Conservation (phyloP, 1,140 invertebrate genomes). For the Magallana angulata region DNA sequence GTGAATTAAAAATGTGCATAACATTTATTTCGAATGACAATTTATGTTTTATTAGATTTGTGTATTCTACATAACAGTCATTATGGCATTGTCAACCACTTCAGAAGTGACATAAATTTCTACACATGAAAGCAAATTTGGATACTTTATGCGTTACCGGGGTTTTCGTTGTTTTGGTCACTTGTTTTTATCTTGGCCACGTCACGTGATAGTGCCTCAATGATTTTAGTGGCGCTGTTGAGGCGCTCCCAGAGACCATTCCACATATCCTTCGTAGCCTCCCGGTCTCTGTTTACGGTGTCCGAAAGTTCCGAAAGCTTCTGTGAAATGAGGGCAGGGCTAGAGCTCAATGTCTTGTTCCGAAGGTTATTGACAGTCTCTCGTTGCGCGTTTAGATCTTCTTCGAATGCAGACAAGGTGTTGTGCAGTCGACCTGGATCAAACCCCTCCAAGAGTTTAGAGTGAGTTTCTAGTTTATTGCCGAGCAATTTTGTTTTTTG, state of each 20-base stretch:
- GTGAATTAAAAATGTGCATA: no score
- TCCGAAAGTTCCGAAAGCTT: background rate
- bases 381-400: background rate
- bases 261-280: background rate
- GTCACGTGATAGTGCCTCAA: background rate
- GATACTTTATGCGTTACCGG: no score
- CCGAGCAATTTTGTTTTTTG: background rate
- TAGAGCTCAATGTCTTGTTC: background rate
- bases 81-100: no score
- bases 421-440: background rate
- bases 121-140: no score
- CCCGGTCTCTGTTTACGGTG: background rate
- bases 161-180: no score
- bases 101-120: no score
- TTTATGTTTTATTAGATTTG: no score
- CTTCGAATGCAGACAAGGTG: background rate
- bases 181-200: background rate
- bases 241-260: background rate
- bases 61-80: no score
- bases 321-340: background rate
- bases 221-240: background rate
- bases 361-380: background rate
- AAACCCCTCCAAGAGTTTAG: background rate
- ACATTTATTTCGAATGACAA: no score
- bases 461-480: background rate